A percentile compares a stretch with the other conserved stretches of the same genome.
Evolutionary conservation across 2,113 vertebrate genomes (phyloP).

Genomic region (Zosterops borbonicus): DNA sequence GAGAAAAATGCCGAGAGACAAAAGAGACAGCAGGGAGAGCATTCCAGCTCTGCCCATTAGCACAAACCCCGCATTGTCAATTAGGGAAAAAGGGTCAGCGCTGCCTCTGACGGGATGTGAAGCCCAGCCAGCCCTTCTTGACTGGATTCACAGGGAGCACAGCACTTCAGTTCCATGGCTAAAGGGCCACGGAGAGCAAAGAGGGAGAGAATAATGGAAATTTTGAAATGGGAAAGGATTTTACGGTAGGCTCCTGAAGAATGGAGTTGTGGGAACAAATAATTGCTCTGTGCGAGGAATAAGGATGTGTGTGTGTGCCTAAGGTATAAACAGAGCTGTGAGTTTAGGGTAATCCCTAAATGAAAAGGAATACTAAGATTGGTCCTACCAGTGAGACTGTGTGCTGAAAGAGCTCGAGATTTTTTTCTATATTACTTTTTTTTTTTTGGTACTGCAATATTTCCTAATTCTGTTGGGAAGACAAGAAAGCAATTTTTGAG

Average conservation of each 20-base stretch:
- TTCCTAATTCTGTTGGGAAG: conserved; percentile 65
- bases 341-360: conserved; percentile 36
- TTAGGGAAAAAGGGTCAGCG: conserved; percentile 17
- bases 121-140: background rate
- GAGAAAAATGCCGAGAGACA: conserved; percentile 8
- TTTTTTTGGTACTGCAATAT: conserved; percentile 18
- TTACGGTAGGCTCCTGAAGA: background rate
- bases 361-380: conserved; percentile 28
- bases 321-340: conserved; percentile 30
- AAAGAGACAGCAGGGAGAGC: conserved; percentile 27
- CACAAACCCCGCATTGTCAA: conserved; percentile 42
- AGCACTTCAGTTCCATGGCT: background rate
- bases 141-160: background rate
- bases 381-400: background rate
- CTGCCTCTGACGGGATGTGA: background rate
- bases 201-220: background rate
- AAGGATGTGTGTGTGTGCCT: background rate
- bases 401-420: background rate
- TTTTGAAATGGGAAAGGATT: background rate
- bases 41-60: background rate
- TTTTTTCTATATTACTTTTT: background rate
- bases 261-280: background rate
- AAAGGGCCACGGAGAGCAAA: background rate
- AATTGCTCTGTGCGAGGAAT: background rate
- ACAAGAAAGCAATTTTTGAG: conserved; percentile 68